phyloP scores from a whole-genome alignment of 2,113 vertebrate species.

The Oreochromis aureus region DNA sequence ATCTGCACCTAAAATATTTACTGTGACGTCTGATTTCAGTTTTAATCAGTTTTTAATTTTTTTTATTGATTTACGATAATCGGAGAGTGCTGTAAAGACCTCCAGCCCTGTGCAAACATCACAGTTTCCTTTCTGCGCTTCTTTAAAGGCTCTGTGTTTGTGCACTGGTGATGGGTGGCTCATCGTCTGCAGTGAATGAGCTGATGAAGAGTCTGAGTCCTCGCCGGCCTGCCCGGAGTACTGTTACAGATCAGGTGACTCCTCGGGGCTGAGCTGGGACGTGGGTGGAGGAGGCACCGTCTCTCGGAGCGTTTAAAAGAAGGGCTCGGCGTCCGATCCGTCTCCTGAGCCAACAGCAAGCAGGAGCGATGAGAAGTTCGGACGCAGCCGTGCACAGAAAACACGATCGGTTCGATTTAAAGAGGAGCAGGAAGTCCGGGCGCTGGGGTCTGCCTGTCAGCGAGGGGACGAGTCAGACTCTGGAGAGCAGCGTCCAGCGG shows the following conservation, averaged over 20 bases:
- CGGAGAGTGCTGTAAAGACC: background rate
- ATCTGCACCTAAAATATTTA: background rate
- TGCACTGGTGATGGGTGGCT: background rate
- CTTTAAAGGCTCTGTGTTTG: background rate
- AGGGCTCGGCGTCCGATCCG: background rate
- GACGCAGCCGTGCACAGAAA: constrained; percentile 1
- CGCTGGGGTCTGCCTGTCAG: background rate
- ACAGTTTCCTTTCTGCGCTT: background rate
- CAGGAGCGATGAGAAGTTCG: constrained; percentile 41
- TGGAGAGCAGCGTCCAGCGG: background rate
- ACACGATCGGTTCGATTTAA: constrained; percentile 16
- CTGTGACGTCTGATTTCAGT: background rate
- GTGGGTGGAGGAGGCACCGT: constrained; percentile 13
- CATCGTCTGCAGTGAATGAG: background rate
- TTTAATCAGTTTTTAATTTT: background rate
- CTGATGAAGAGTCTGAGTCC: constrained; percentile 9
- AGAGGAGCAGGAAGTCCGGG: constrained; percentile 24
- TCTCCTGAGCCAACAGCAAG: background rate
- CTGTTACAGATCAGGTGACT: constrained; percentile 68
- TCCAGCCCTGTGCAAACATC: background rate
- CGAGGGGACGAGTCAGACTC: background rate
- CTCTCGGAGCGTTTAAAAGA: constrained; percentile 36
- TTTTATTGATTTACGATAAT: background rate
- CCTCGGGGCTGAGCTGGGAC: background rate
- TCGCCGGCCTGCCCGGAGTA: background rate